Conservation (phyloP, 64 coral and sea anemone genomes). For the Anthopleura sola region DNA sequence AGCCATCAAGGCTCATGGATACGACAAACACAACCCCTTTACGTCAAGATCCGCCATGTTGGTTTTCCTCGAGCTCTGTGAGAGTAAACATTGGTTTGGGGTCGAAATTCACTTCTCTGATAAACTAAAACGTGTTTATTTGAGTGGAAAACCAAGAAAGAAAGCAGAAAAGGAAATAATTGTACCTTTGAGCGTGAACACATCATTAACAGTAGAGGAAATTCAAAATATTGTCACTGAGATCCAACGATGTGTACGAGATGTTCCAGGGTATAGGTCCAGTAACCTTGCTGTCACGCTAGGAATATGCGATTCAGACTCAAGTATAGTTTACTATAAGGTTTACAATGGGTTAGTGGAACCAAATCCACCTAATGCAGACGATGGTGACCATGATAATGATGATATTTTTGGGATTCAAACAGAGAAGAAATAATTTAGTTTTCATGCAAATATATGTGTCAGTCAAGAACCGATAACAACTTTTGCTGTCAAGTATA, state of each 20-base stretch:
- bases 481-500: no score
- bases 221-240: conserved; percentile 38
- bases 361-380: neutral
- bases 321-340: conserved; percentile 27
- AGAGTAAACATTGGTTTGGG: conserved; percentile 66
- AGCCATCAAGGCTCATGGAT: conserved; percentile 50
- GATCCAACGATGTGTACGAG: conserved; percentile 18
- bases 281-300: neutral
- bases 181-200: conserved; percentile 43
- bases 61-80: conserved; percentile 66
- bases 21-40: conserved; percentile 35
- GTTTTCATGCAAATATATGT: no score
- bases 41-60: conserved; percentile 55
- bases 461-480: no score
- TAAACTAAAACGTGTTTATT: conserved; percentile 47
- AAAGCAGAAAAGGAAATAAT: conserved; percentile 53
- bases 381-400: neutral
- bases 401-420: no score
- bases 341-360: neutral
- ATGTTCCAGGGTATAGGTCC: neutral
- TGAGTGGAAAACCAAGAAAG: conserved; percentile 66
- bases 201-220: conserved; percentile 26
- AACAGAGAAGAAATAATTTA: no score
- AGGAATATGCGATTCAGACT: conserved; percentile 19
- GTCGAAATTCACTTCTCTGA: conserved; percentile 54